Evolutionary conservation across 2,888 invertebrate genomes (phyloP).

Genomic region (Cantharis nigra): DNA sequence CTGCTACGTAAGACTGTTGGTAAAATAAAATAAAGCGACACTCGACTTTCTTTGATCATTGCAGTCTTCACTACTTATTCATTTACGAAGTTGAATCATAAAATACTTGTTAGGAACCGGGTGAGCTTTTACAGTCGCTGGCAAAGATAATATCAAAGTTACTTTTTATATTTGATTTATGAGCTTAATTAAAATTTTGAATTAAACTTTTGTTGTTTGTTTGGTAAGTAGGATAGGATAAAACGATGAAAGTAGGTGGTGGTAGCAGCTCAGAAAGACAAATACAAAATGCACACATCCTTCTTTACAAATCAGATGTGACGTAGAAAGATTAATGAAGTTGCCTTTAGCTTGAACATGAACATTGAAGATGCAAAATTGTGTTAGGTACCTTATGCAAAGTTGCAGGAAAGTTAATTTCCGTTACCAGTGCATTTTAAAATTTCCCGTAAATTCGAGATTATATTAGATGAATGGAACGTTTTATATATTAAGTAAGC

Average conservation of each 20-base stretch:
- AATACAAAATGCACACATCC: neutral
- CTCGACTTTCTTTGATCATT: neutral
- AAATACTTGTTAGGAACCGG: neutral
- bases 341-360: neutral
- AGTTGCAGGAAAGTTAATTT: neutral
- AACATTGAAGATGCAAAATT: neutral
- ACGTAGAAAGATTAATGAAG: neutral
- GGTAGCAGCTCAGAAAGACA: neutral
- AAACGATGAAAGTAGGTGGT: neutral
- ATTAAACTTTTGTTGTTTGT: neutral
- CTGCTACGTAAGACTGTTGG: neutral
- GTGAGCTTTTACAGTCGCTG: neutral
- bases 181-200: neutral
- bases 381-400: neutral
- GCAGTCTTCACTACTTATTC: neutral
- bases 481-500: neutral
- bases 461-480: neutral
- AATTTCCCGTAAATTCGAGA: neutral
- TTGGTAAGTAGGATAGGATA: neutral
- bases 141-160: neutral
- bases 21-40: neutral
- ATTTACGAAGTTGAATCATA: neutral
- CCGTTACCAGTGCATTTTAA: neutral
- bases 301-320: neutral
- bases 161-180: conserved; percentile 1